Conservation (phyloP, 1,140 invertebrate species). For the Lasioglossum albipes region DNA sequence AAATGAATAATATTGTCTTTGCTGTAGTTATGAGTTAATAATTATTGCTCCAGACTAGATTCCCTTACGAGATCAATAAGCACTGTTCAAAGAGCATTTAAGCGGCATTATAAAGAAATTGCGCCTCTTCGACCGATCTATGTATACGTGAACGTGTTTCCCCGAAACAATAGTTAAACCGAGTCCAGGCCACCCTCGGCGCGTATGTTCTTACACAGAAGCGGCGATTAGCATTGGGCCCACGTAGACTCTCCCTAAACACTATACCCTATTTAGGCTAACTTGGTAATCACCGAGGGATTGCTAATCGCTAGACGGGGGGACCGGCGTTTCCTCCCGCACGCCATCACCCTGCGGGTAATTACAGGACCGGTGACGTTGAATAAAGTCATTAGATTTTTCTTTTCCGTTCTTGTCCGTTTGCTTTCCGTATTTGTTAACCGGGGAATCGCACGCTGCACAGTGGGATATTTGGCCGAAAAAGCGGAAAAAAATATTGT, state of each 20-base stretch:
- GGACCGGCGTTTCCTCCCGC: constrained; percentile 65
- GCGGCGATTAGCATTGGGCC: constrained; percentile 65
- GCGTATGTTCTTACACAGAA: constrained; percentile 45
- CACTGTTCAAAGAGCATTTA: not conserved
- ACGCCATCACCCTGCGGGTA: constrained; percentile 72
- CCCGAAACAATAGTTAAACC: constrained; percentile 25
- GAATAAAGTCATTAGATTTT: constrained; percentile 79
- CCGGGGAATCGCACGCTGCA: too few species aligned
- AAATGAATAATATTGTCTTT: too few species aligned
- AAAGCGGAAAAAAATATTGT: too few species aligned
- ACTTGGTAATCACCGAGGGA: constrained; percentile 77
- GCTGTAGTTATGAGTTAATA: too few species aligned
- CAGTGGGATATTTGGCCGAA: too few species aligned
- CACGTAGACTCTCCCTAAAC: constrained; percentile 74
- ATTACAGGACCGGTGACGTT: constrained; percentile 77
- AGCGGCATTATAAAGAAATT: not conserved
- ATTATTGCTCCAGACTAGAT: too few species aligned
- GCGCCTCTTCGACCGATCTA: not conserved
- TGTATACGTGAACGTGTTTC: constrained; percentile 6
- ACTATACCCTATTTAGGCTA: constrained; percentile 78
- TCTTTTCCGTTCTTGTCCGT: constrained; percentile 29
- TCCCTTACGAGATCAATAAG: too few species aligned
- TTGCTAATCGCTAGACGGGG: constrained; percentile 72
- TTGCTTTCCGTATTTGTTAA: too few species aligned
- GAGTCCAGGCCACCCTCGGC: not conserved